A percentile compares a stretch with the other conserved stretches of the same genome.
Conservation (phyloP, 2,888 invertebrate genomes). For the Mellilla xanthometata region DNA sequence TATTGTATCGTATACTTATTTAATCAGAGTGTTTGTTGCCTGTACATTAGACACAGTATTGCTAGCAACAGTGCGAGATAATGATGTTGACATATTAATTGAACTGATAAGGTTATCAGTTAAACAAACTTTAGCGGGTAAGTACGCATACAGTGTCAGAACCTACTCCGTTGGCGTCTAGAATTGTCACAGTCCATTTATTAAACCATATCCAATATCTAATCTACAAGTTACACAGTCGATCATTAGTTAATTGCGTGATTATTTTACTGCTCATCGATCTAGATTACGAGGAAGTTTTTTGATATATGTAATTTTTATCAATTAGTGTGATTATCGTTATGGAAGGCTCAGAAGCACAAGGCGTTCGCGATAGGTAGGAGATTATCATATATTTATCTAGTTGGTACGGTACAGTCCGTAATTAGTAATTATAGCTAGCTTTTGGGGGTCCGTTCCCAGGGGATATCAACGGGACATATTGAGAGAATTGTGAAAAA, state of each 20-base stretch:
- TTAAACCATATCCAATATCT: slow-evolving; percentile 11
- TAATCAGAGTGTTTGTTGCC: slow-evolving; percentile 15
- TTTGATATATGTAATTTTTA: background rate
- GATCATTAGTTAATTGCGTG: background rate
- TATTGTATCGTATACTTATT: slow-evolving; percentile 8
- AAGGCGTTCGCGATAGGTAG: background rate
- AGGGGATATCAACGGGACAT: too few relatives aligned
- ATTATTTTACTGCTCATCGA: background rate
- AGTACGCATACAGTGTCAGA: slow-evolving; percentile 11
- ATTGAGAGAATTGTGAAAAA: too few relatives aligned
- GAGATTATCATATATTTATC: background rate
- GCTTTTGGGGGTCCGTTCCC: too few relatives aligned
- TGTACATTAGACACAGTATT: slow-evolving; percentile 25
- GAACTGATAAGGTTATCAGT: slow-evolving; percentile 70
- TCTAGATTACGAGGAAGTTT: background rate
- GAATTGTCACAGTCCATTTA: slow-evolving; percentile 17
- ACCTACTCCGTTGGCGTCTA: too few relatives aligned
- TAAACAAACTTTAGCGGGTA: slow-evolving; percentile 28
- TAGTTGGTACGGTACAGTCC: too few relatives aligned
- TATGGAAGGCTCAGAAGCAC: background rate
- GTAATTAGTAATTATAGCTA: too few relatives aligned
- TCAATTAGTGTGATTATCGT: background rate
- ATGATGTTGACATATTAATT: slow-evolving; percentile 71
- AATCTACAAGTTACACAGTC: slow-evolving; percentile 8
- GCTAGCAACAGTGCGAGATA: slow-evolving; percentile 64